These are phyloP conservation scores for Misgurnus anguillicaudatus DNA, from an alignment of 2,113 vertebrate genomes.

Conservation along the genomic window DNA sequence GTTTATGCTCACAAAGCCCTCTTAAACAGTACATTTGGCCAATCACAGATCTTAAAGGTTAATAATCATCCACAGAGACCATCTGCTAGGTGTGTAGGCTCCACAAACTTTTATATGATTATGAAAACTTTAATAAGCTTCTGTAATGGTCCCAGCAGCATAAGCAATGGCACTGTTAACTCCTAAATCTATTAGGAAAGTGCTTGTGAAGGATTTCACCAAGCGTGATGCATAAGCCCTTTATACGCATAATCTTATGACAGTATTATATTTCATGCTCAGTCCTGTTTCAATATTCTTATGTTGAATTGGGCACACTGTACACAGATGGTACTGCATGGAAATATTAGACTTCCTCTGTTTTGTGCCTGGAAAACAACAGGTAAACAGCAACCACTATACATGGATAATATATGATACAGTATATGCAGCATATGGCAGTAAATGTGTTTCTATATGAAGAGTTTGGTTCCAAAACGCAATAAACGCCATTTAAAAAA, in stretches of 20 bases:
- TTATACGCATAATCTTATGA: slow-evolving; percentile 16
- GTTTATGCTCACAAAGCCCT: background rate
- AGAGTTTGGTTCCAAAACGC: too few relatives aligned
- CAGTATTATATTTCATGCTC: background rate
- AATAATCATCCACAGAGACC: background rate
- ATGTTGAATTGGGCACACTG: background rate
- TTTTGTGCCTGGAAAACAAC: background rate
- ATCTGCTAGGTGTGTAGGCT: slow-evolving; percentile 8
- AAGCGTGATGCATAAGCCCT: slow-evolving; percentile 6
- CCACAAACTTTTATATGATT: slow-evolving; percentile 27
- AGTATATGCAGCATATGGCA: too few relatives aligned
- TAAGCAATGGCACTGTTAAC: background rate
- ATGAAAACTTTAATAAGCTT: slow-evolving; percentile 30
- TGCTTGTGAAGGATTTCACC: slow-evolving; percentile 4
- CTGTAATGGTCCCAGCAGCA: slow-evolving; percentile 9
- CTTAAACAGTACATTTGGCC: background rate
- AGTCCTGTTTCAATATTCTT: background rate
- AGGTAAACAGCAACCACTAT: background rate
- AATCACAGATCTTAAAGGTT: background rate
- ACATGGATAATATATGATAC: background rate
- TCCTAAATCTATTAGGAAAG: slow-evolving; percentile 24
- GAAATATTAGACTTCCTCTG: slow-evolving; percentile 4
- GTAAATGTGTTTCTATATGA: too few relatives aligned
- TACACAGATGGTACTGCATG: background rate
- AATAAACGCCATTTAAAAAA: too few relatives aligned